These are phyloP conservation scores for Habroteleia sp. DNA, from an alignment of 2,888 invertebrate genomes.

Conservation along the genomic window DNA sequence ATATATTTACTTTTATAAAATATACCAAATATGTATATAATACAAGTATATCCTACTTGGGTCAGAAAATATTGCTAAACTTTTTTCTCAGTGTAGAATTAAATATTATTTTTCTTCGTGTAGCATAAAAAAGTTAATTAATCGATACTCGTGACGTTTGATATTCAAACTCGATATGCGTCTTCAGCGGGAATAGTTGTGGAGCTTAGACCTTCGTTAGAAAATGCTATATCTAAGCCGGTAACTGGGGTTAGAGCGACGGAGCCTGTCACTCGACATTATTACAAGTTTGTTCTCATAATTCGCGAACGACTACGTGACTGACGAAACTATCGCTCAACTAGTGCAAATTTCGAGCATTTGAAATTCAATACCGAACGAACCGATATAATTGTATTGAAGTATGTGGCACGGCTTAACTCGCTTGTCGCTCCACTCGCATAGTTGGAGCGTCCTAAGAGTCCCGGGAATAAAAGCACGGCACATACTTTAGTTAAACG, in stretches of 20 bases:
- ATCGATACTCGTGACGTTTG: slow-evolving; percentile 24
- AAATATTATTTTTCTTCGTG: no score
- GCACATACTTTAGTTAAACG: slow-evolving; percentile 12
- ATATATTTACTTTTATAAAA: no score
- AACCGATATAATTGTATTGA: slow-evolving; percentile 52
- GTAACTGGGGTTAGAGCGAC: slow-evolving; percentile 34
- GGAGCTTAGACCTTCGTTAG: slow-evolving; percentile 39
- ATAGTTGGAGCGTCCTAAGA: slow-evolving; percentile 1
- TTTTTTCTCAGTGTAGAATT: no score
- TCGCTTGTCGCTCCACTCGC: not conserved
- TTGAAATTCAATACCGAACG: slow-evolving; percentile 54
- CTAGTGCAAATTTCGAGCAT: slow-evolving; percentile 57
- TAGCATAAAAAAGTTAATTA: slow-evolving; percentile 40
- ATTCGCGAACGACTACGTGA: slow-evolving; percentile 59
- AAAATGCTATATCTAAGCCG: slow-evolving; percentile 36
- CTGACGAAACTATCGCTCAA: slow-evolving; percentile 50
- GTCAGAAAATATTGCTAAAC: no score
- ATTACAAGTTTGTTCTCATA: slow-evolving; percentile 60
- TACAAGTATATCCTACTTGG: no score
- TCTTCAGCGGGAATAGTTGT: slow-evolving; percentile 36
- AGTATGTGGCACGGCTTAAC: slow-evolving; percentile 14
- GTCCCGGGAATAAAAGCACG: slow-evolving; percentile 8
- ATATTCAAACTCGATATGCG: slow-evolving; percentile 32
- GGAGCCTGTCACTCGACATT: slow-evolving; percentile 38
- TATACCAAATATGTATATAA: no score